Evolutionary conservation across 1,140 invertebrate species (phyloP).

Genomic region (Rhagoletis zephyria): DNA sequence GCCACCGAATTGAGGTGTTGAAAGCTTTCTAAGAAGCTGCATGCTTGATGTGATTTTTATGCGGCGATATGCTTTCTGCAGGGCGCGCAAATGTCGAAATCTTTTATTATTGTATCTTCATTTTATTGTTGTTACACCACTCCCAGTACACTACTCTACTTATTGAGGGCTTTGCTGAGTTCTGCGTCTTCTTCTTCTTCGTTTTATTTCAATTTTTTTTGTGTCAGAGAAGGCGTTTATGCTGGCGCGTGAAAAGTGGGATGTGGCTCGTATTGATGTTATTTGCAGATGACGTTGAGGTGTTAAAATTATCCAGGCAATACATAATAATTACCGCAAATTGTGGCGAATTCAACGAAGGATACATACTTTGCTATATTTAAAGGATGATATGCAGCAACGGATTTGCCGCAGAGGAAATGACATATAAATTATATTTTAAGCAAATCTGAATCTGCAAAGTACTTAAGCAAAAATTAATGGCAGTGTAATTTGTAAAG

Average conservation of each 20-base stretch:
- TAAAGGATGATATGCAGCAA: neutral
- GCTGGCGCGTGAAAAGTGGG: conserved; percentile 51
- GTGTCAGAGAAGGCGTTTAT: conserved; percentile 5
- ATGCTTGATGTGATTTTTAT: conserved; percentile 47
- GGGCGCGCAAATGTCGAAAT: conserved; percentile 39
- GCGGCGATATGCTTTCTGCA: conserved; percentile 36
- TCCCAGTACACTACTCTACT: neutral
- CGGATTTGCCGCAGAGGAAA: conserved; percentile 36
- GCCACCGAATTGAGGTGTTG: conserved; percentile 15
- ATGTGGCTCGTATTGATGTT: conserved; percentile 63
- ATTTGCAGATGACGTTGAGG: conserved; percentile 73
- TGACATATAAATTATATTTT: conserved; percentile 43
- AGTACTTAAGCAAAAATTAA: neutral
- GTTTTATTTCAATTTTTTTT: neutral
- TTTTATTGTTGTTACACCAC: conserved; percentile 38
- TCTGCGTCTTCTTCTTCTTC: neutral
- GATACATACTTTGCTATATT: neutral
- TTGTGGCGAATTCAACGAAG: conserved; percentile 57
- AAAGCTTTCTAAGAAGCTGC: conserved; percentile 51
- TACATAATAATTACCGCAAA: conserved; percentile 74
- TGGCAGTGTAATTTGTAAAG: neutral
- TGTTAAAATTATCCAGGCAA: conserved; percentile 73
- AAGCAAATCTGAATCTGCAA: neutral
- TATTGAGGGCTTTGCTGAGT: neutral
- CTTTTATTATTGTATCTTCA: conserved; percentile 51